These are phyloP conservation scores for Oncorhynchus mykiss DNA, from an alignment of 2,113 vertebrate genomes.

Conservation along the genomic window DNA sequence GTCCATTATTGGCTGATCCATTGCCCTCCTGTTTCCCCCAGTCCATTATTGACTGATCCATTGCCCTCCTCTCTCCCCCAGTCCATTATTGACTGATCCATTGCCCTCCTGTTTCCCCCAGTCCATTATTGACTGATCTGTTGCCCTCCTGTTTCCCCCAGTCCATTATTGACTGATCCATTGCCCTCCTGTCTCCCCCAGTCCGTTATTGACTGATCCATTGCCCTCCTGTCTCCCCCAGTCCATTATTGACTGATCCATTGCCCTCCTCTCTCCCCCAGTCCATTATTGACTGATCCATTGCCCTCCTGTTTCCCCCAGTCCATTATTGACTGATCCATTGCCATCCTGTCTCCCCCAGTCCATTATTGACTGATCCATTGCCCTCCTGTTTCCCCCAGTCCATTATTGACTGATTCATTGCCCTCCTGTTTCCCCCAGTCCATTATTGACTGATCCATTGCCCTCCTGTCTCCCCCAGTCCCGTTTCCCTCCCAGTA, in stretches of 20 bases:
- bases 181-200: slow-evolving; percentile 51
- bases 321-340: slow-evolving; percentile 59
- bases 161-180: slow-evolving; percentile 59
- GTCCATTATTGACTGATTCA: slow-evolving; percentile 58
- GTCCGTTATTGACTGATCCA: slow-evolving; percentile 59
- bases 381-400: slow-evolving; percentile 51
- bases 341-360: slow-evolving; percentile 50
- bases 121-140: slow-evolving; percentile 59
- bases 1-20: slow-evolving; percentile 59
- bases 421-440: slow-evolving; percentile 16
- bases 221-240: slow-evolving; percentile 51
- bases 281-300: slow-evolving; percentile 59
- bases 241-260: slow-evolving; percentile 59
- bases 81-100: slow-evolving; percentile 59
- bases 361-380: slow-evolving; percentile 63
- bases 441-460: not conserved
- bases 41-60: slow-evolving; percentile 59
- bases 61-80: slow-evolving; percentile 51
- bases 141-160: slow-evolving; percentile 51
- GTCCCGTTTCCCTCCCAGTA: slow-evolving; percentile 85
- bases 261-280: slow-evolving; percentile 51
- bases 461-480: slow-evolving; percentile 51
- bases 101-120: slow-evolving; percentile 51
- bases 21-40: slow-evolving; percentile 51
- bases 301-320: slow-evolving; percentile 51